phyloP scores from a whole-genome alignment of 2,113 vertebrate genomes.

The Bambusicola thoracicus region DNA sequence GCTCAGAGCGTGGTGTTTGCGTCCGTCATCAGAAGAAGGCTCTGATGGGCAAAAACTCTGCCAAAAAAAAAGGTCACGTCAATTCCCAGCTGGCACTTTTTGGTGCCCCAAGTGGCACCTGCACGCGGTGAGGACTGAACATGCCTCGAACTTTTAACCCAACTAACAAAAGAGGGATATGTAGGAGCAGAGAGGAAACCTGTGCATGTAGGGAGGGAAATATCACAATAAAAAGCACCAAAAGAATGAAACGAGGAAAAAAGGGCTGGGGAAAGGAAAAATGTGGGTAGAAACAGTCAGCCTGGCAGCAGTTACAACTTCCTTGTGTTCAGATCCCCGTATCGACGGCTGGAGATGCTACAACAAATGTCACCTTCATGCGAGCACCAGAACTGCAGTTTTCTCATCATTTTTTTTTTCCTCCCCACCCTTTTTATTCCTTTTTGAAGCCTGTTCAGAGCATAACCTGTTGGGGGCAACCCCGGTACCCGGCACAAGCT shows the following conservation, averaged over 20 bases:
- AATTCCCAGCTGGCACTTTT: not conserved
- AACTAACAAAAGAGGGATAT: not conserved
- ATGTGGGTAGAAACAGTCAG: conserved; percentile 26
- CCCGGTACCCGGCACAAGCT: not conserved
- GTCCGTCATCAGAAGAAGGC: not conserved
- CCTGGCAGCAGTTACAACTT: conserved; percentile 46
- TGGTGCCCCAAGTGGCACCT: not conserved
- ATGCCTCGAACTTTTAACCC: not conserved
- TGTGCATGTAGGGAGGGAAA: not conserved
- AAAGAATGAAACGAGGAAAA: not conserved
- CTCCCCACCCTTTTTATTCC: not conserved
- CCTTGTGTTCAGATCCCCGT: conserved; percentile 36
- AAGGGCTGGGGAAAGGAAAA: conserved; percentile 23
- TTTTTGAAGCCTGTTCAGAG: conserved; percentile 24
- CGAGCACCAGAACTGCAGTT: conserved; percentile 47
- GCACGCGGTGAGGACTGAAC: not conserved
- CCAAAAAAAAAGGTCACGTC: not conserved
- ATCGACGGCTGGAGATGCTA: conserved; percentile 5
- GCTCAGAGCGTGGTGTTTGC: rapidly evolving
- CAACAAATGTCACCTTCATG: conserved; percentile 60
- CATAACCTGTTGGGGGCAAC: conserved; percentile 58
- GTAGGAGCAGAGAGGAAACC: not conserved
- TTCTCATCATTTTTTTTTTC: not conserved
- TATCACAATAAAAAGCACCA: not conserved
- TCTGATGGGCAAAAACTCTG: not conserved